Base-by-base conservation (phyloP, 2,797 vertebrate genomes). In the Takifugu rubripes region DNA sequence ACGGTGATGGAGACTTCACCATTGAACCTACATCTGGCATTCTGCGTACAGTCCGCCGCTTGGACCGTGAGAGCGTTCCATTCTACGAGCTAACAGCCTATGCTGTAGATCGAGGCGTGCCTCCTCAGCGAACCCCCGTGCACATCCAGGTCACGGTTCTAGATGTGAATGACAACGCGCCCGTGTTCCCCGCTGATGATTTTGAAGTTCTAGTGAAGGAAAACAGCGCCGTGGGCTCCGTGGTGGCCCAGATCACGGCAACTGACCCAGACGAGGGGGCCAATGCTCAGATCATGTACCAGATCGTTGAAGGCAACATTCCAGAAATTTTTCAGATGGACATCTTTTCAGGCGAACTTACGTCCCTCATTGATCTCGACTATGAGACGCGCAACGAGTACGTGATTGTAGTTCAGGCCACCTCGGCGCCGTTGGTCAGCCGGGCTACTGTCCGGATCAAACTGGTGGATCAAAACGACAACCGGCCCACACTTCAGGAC, bases 251-350 rank as follows among this genome's bases (percentile, higher is more conserved):
- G 29, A 97, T 99, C 71, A 98, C 96, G 0, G 97, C 97, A 0
- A 76, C 93, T 0, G 97, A 99, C 82, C 97, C 96, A 0, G 97
- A 99, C 10, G 97, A 99, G 65, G 97, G 97, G 0, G 85, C 94
- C 50, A 96, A 99, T 2, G 96, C 97, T 51, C 97, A 99, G 72
- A 95, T 99, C 60, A 99, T 98, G 96, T 99, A 99, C 70, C 97
- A 99, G 70, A 99, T 99, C 1, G 96, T 99, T 55, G 97, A 99
- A 80, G 97, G 97, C 17, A 99, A 99, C 83, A 97, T 99, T 73
- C 97, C 96, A 0, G 97, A 99, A 85, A 95, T 99, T 75, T 99
- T 99, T 75, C 97, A 99, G 81, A 96, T 99, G 97, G 97, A 99
- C 83, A 98, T 99, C 66, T 99, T 99, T 85, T 98, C 97, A 15